Base-by-base conservation (phyloP, 2,888 invertebrate genomes). In the Cephus rjabovi region DNA sequence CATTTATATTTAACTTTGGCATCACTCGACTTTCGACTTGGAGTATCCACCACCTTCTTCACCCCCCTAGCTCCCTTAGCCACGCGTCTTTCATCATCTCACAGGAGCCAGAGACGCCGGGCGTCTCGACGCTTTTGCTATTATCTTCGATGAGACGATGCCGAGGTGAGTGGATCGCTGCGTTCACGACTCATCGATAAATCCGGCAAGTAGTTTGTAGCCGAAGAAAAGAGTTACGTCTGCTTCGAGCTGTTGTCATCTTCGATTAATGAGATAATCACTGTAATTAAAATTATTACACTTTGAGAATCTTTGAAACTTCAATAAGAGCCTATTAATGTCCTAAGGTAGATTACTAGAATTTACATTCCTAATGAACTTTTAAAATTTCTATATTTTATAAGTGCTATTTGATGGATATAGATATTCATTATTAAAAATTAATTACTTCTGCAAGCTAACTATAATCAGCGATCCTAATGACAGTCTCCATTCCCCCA, bases 1-100 rank as follows among this genome's bases (percentile, higher is more conserved):
- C 85, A 87, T 88, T 91, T 92, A 92, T 91, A 91, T 91, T 92
- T 92, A 92, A 91, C 90, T 91, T 91, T 91, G 91, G 92, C 92
- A 90, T 90, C 90, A 90, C 88, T 89, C 88, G 89, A 86, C 88
- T 85, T 89, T 89, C 87, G 87, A 87, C 88, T 88, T 85, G 81
- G 82, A 84, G 84, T 83, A 81, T 82, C 80, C 78, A 79, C 79
- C 73, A 76, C 79, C 82, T 80, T 79, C 78, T 69, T 75, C 75
- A 73, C 80, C 75, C 77, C 77, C 77, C 78, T 73, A 68, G 73
- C 68, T 75, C 77, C 76, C 81, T 76, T 79, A 78, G 77, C 74
- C 74, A 68, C 69, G 74, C 70, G 74, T 75, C 80, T 77, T 75
- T 83, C 56, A 23, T 77, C 78, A 68, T 78, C 35, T 75, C 69